These are phyloP conservation scores for Neodiprion fabricii DNA, from an alignment of 1,140 invertebrate species.

Conservation along the genomic window DNA sequence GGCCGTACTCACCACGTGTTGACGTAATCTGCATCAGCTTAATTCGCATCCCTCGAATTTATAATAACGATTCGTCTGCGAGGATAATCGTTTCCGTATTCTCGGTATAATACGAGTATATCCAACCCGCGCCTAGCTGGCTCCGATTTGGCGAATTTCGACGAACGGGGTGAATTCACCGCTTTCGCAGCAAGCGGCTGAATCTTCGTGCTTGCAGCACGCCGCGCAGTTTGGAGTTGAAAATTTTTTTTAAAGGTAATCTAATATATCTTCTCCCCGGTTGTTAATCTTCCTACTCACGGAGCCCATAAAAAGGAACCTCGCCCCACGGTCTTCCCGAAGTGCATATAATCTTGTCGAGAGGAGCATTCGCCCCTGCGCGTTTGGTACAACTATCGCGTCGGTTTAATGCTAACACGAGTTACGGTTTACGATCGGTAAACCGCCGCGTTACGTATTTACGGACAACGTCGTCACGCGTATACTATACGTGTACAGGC, in stretches of 20 bases:
- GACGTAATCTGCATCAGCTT: neutral
- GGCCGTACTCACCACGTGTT: neutral
- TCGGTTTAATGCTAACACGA: neutral
- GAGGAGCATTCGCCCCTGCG: neutral
- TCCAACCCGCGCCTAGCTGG: too few relatives aligned
- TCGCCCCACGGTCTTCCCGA: neutral
- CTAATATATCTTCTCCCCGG: neutral
- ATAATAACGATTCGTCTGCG: too few relatives aligned
- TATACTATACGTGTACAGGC: too few relatives aligned
- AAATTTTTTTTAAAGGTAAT: neutral
- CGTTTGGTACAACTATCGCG: neutral
- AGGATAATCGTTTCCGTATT: too few relatives aligned
- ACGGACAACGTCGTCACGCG: too few relatives aligned
- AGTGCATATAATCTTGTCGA: neutral
- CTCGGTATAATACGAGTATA: too few relatives aligned
- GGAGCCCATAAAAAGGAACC: neutral
- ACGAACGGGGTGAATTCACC: too few relatives aligned
- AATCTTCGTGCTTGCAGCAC: too few relatives aligned
- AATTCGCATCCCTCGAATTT: neutral
- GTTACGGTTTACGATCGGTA: constrained; percentile 7
- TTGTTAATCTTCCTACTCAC: neutral
- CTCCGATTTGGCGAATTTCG: too few relatives aligned
- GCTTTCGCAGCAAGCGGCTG: too few relatives aligned
- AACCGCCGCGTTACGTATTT: neutral
- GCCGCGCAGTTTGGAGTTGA: neutral